Base-by-base conservation (phyloP, 23 tunicate species). In the Trididemnum nubilum region DNA sequence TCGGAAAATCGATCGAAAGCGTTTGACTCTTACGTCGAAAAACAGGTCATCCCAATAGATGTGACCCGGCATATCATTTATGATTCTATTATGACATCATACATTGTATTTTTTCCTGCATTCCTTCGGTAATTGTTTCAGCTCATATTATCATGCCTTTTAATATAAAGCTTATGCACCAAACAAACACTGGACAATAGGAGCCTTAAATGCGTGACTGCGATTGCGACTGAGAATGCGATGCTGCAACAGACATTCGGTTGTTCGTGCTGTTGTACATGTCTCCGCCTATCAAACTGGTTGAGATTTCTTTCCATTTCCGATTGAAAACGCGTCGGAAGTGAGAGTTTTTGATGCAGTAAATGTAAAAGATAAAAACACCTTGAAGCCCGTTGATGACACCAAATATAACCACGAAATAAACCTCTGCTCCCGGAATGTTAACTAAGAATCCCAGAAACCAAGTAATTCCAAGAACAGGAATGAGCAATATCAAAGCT, bases 391-490 rank as follows among this genome's bases (percentile, higher is more conserved):
- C 93, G 79, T 82, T 88, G 1, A 80, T 65, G 0, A 88, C 35
- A 1, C 93, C 87, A 30, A 82, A 81, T 2, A 88, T 76, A 27
- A 72, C 71, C 2, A 80, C 50, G 61, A 88, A 88, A 21, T 72
- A 24, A 5, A 82, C 78, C 65, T 88, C 93, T 15, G 87, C 79
- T 34, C 73, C 50, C 18, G 85, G 83, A 32, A 88, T 82, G 72
- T 88, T 88, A 39, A 88, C 93, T 2, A 88, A 51, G 50, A 88
- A 88, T 2, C 82, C 93, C 0, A 88, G 65, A 34, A 76, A 36
- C 93, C 93, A 88, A n/a, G 93, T 86, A 36, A 88, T 51, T 29
- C 93, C 93, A 3, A 88, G 49, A 39, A 82, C 87, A 1, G 93
- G 93, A 33, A 88, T 27, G 37, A 88, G 83, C 66, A 77, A 57